phyloP scores from a whole-genome alignment of 2,797 vertebrate species.

The Sciurus vulgaris region DNA sequence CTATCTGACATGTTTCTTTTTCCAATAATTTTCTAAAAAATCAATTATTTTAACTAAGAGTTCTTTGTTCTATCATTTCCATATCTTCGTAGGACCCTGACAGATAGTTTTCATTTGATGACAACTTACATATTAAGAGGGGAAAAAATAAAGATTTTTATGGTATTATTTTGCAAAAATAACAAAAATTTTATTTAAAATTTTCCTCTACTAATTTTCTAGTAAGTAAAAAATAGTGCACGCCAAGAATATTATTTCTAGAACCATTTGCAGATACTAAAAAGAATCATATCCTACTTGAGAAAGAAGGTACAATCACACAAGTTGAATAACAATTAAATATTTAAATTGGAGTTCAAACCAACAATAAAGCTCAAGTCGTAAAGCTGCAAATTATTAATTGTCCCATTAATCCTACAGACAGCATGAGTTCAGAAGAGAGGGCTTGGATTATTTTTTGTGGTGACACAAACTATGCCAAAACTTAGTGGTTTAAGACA shows the following conservation, averaged over 20 bases:
- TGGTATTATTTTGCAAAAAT: constrained; percentile 12
- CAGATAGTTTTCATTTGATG: background rate
- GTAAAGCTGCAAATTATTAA: constrained; percentile 39
- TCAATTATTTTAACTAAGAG: background rate
- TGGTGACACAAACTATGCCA: background rate
- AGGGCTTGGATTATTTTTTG: background rate
- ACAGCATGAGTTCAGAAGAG: background rate
- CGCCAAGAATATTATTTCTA: background rate
- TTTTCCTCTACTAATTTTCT: background rate
- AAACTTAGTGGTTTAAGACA: background rate
- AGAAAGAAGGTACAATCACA: constrained; percentile 8
- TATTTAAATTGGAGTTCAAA: constrained; percentile 65
- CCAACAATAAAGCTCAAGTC: background rate
- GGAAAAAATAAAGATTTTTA: background rate
- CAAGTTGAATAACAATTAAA: constrained; percentile 17
- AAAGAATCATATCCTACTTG: background rate
- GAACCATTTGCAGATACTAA: background rate
- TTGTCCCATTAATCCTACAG: background rate
- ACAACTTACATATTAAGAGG: background rate
- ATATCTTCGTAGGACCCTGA: background rate
- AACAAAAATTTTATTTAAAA: background rate
- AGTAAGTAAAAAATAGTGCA: constrained; percentile 7
- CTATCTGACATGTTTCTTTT: background rate
- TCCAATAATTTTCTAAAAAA: background rate
- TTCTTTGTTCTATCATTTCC: background rate